Percentiles rank a stretch among this genome's conserved stretches.
These are phyloP conservation scores for Neogobius melanostomus DNA, from an alignment of 2,113 vertebrate species.

Conservation along the genomic window DNA sequence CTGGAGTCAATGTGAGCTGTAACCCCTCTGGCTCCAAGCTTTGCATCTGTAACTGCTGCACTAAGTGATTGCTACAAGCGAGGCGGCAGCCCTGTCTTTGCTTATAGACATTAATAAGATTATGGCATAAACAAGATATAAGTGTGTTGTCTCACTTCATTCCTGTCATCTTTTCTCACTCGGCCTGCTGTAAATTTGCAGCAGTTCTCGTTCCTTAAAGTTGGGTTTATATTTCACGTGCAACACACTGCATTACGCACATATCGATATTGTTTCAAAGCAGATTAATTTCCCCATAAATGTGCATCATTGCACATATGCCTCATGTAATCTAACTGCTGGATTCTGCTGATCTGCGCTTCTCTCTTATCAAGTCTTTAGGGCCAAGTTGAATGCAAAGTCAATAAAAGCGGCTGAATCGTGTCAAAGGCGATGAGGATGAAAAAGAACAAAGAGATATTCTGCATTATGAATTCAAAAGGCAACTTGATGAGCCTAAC, in stretches of 20 bases:
- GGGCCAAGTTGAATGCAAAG: conserved; percentile 25
- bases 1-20: conserved; percentile 42
- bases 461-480: conserved; percentile 51
- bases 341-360: conserved; percentile 41
- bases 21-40: conserved; percentile 45
- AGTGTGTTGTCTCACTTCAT: conserved; percentile 40
- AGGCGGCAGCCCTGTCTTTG: conserved; percentile 35
- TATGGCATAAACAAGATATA: conserved; percentile 42
- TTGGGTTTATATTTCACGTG: neutral
- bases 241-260: neutral
- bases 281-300: conserved; percentile 37
- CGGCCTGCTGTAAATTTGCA: conserved; percentile 14
- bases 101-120: conserved; percentile 43
- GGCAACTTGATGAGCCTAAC: neutral
- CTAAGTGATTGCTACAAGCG: conserved; percentile 42
- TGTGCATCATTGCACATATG: conserved; percentile 11
- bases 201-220: neutral
- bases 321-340: neutral
- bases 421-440: conserved; percentile 27
- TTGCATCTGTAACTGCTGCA: conserved; percentile 40
- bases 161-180: conserved; percentile 28
- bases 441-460: conserved; percentile 40
- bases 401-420: conserved; percentile 46
- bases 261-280: conserved; percentile 26
- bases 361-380: conserved; percentile 15